Evolutionary conservation across 2,113 vertebrate genomes (phyloP).

Genomic region (Butorides virescens): DNA sequence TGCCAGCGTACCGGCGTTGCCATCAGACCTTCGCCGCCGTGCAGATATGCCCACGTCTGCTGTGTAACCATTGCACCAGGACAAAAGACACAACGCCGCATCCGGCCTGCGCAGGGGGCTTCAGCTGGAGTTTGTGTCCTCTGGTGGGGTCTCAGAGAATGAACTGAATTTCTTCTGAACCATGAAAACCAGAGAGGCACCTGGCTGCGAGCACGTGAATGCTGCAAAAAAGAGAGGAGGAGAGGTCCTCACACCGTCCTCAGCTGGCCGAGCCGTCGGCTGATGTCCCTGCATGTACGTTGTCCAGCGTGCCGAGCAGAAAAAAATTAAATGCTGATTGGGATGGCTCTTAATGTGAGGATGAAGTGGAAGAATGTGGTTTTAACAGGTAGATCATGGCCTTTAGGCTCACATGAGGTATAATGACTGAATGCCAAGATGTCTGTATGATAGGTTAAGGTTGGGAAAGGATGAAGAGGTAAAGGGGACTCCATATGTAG

Average conservation of each 20-base stretch:
- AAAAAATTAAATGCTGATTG: background rate
- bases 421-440: background rate
- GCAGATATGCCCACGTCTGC: background rate
- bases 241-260: background rate
- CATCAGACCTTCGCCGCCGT: background rate
- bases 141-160: background rate
- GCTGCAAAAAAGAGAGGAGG: background rate
- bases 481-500: background rate
- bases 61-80: background rate
- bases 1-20: background rate
- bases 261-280: background rate
- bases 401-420: background rate
- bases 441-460: background rate
- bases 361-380: background rate
- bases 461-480: background rate
- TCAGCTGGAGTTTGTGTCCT: background rate
- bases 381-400: background rate
- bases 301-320: background rate
- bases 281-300: accelerated
- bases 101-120: background rate
- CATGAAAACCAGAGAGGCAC: background rate
- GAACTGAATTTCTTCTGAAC: background rate
- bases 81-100: accelerated
- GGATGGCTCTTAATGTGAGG: background rate
- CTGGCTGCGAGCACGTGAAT: accelerated